Percentiles rank a stretch among this genome's conserved stretches.
These are phyloP conservation scores for Drosophila guanche DNA, from an alignment of 1,140 invertebrate species.

Conservation along the genomic window DNA sequence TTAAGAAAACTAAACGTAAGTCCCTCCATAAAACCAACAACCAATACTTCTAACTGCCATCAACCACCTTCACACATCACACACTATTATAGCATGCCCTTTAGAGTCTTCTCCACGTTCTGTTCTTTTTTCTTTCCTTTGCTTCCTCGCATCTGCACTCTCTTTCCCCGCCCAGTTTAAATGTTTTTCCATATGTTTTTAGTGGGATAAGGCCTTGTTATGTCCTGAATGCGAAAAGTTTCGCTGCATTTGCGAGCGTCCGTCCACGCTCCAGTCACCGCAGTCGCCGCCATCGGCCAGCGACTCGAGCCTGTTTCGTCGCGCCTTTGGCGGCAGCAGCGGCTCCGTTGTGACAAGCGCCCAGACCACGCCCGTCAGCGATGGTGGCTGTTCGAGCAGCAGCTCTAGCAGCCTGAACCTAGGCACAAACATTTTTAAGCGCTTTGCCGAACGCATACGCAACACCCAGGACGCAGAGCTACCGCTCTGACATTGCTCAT, in stretches of 20 bases:
- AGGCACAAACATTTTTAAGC: slow-evolving; percentile 78
- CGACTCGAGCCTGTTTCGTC: slow-evolving; percentile 70
- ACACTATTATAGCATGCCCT: slow-evolving; percentile 15
- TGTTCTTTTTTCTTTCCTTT: slow-evolving; percentile 9
- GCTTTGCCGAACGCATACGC: slow-evolving; percentile 77
- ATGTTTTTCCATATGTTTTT: slow-evolving; percentile 66
- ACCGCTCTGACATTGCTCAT: slow-evolving; percentile 29
- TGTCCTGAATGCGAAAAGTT: slow-evolving; percentile 81
- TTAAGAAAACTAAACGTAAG: slow-evolving; percentile 95
- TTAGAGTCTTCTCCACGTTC: not conserved
- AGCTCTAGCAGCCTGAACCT: slow-evolving; percentile 62
- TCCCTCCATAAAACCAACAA: slow-evolving; percentile 59
- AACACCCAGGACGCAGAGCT: slow-evolving; percentile 47
- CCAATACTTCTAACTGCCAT: slow-evolving; percentile 6
- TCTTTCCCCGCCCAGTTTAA: slow-evolving; percentile 38
- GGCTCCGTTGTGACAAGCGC: slow-evolving; percentile 40
- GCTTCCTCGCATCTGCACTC: not conserved
- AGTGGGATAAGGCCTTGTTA: slow-evolving; percentile 83
- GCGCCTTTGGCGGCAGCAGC: slow-evolving; percentile 68
- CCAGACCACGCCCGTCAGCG: slow-evolving; percentile 51
- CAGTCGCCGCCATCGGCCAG: slow-evolving; percentile 30
- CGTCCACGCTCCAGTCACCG: slow-evolving; percentile 13
- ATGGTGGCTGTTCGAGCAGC: slow-evolving; percentile 32
- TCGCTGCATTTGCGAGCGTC: slow-evolving; percentile 78
- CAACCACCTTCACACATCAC: no score